Evolutionary conservation across 2,797 vertebrate genomes (phyloP).

Genomic region (Scolopax bukidnonensis): DNA sequence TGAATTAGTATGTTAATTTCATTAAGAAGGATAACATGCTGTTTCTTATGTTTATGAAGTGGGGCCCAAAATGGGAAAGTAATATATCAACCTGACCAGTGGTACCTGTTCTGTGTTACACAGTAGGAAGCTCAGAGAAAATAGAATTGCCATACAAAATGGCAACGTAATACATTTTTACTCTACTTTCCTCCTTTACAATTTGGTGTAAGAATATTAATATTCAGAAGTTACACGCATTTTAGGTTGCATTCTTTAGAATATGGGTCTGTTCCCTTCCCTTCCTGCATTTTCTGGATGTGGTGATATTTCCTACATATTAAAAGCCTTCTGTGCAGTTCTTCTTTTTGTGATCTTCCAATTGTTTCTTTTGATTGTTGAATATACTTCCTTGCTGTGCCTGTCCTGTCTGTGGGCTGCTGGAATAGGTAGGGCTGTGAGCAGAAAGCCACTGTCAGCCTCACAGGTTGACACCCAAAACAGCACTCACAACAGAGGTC

Average conservation of each 20-base stretch:
- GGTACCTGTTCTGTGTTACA: background rate
- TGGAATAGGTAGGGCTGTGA: background rate
- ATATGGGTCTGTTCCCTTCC: background rate
- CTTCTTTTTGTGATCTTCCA: background rate
- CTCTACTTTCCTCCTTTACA: background rate
- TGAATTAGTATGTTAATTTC: background rate
- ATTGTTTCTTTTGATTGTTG: background rate
- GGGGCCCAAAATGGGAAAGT: background rate
- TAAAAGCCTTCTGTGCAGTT: background rate
- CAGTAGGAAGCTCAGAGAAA: background rate
- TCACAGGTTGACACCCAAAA: accelerated
- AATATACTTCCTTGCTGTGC: background rate
- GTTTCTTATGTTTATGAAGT: background rate
- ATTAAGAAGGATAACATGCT: background rate
- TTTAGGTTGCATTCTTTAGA: background rate
- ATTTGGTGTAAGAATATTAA: background rate
- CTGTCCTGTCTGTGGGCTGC: background rate
- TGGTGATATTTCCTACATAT: background rate
- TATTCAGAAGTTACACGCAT: background rate
- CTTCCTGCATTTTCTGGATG: background rate
- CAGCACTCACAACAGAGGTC: background rate
- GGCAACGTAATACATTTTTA: background rate
- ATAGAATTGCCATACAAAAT: background rate
- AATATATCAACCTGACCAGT: background rate
- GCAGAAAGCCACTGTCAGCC: background rate